A percentile compares a stretch with the other conserved stretches of the same genome.
These are phyloP conservation scores for Lepas anatifera DNA, from an alignment of 2,888 invertebrate species.

Conservation along the genomic window DNA sequence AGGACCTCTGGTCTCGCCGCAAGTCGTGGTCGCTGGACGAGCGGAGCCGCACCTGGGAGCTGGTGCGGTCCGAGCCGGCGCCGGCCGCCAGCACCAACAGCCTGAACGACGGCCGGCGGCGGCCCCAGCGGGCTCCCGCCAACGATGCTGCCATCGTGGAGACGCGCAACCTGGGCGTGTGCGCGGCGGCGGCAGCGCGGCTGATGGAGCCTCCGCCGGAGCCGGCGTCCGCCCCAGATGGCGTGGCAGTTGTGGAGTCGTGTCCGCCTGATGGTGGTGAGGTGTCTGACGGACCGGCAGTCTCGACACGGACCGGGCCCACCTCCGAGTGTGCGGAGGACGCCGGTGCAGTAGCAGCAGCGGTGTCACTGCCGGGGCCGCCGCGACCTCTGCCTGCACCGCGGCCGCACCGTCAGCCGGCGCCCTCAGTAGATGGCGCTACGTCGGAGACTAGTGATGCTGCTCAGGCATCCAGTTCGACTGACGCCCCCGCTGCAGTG, in stretches of 20 bases:
- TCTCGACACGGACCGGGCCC: too few relatives aligned
- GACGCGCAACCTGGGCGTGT: neutral
- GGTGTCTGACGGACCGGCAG: too few relatives aligned
- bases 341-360: neutral
- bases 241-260: too few relatives aligned
- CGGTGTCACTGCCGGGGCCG: neutral
- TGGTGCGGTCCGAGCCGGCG: neutral
- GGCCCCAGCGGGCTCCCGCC: neutral
- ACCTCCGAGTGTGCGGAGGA: neutral
- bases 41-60: neutral
- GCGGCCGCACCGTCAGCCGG: too few relatives aligned
- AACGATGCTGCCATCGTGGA: neutral
- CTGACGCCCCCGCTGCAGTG: too few relatives aligned
- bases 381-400: too few relatives aligned
- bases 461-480: too few relatives aligned
- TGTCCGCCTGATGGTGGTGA: too few relatives aligned
- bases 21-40: slow-evolving; percentile 24
- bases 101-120: neutral
- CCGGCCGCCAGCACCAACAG: neutral
- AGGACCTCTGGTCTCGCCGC: slow-evolving; percentile 21
- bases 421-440: too few relatives aligned
- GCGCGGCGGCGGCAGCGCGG: neutral
- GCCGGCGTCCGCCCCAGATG: neutral
- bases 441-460: too few relatives aligned
- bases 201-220: neutral